Evolutionary conservation across 2,797 vertebrate species (phyloP).

Genomic region (Zalophus californianus): DNA sequence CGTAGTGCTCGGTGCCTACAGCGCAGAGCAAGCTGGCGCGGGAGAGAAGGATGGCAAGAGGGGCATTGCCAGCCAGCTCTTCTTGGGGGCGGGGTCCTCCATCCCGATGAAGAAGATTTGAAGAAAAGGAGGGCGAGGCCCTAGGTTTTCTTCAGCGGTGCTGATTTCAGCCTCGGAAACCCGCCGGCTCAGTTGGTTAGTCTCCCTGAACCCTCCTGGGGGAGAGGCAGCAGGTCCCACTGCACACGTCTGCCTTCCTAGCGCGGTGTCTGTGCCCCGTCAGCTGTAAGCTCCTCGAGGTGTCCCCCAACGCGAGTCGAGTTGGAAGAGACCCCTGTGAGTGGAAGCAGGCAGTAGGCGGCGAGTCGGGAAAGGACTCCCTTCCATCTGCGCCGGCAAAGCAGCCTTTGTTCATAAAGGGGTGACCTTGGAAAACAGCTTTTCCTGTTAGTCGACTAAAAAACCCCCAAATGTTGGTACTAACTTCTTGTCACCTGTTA

Average conservation of each 20-base stretch:
- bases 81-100: neutral
- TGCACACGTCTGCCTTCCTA: neutral
- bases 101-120: neutral
- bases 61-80: neutral
- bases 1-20: rapidly evolving
- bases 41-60: neutral
- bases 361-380: neutral
- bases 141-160: neutral
- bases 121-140: neutral
- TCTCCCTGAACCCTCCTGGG: neutral
- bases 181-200: neutral
- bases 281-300: too few species aligned
- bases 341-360: neutral
- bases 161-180: neutral
- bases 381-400: neutral
- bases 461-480: neutral
- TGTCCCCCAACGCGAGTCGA: neutral
- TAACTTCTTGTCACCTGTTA: neutral
- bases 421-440: neutral
- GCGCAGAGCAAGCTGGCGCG: neutral
- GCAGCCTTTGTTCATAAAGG: neutral
- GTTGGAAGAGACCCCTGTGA: neutral
- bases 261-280: neutral
- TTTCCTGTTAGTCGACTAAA: neutral
- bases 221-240: neutral